Evolutionary conservation across 2,888 invertebrate species (phyloP).

Genomic region (Oconnorella tubifera): DNA sequence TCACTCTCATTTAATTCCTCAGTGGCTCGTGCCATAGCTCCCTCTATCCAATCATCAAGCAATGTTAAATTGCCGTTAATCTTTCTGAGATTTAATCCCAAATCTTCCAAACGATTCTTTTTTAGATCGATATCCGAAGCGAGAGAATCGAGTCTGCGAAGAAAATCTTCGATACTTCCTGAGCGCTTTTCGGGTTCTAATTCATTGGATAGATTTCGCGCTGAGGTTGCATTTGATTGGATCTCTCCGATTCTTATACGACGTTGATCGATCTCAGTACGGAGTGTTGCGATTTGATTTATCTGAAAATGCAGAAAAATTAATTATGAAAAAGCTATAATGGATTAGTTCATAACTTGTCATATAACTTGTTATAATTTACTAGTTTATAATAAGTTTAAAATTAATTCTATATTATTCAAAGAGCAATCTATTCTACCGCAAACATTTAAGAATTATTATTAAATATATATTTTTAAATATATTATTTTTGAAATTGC

Average conservation of each 20-base stretch:
- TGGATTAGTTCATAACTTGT: no score
- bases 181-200: no score
- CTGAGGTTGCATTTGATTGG: no score
- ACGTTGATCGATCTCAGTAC: not conserved
- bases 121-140: not conserved
- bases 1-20: not conserved
- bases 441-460: not conserved
- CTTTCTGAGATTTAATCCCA: not conserved
- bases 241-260: not conserved
- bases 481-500: no score
- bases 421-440: not conserved
- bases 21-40: not conserved
- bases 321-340: no score
- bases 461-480: no score
- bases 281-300: not conserved
- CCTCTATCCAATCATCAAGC: slow-evolving; percentile 1
- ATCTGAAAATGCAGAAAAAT: not conserved
- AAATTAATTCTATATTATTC: not conserved
- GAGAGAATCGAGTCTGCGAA: not conserved
- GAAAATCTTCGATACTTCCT: not conserved
- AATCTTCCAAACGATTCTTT: not conserved
- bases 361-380: no score
- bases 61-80: not conserved
- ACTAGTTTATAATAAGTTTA: no score
- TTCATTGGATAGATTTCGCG: no score